These are phyloP conservation scores for Blastobasis adustella DNA, from an alignment of 2,888 invertebrate species.

Conservation along the genomic window DNA sequence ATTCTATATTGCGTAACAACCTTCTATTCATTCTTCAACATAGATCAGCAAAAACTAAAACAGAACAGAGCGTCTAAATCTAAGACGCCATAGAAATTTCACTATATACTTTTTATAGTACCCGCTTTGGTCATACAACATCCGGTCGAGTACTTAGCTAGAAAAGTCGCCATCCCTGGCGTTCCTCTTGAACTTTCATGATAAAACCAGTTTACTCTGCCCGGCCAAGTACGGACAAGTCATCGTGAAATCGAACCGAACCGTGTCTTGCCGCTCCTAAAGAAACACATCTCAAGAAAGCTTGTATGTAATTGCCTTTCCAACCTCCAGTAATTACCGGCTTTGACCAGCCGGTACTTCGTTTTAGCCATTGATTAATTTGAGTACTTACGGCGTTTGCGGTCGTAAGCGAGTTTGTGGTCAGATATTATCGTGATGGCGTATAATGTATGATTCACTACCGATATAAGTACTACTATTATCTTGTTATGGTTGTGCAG, in stretches of 20 bases:
- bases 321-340: slow-evolving; percentile 30
- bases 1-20: too few species aligned
- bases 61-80: too few species aligned
- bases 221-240: slow-evolving; percentile 27
- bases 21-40: too few species aligned
- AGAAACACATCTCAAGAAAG: slow-evolving; percentile 36
- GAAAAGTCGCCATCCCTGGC: slow-evolving; percentile 1
- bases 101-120: too few species aligned
- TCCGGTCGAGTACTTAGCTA: too few species aligned
- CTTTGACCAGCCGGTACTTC: slow-evolving; percentile 8
- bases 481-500: too few species aligned
- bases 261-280: slow-evolving; percentile 33
- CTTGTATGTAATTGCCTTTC: slow-evolving; percentile 36
- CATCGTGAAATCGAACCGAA: slow-evolving; percentile 60
- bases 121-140: too few species aligned
- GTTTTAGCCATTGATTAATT: slow-evolving; percentile 3
- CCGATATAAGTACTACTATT: too few species aligned
- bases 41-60: too few species aligned
- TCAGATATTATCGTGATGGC: too few species aligned
- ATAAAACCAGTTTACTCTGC: slow-evolving; percentile 39
- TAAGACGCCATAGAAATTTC: too few species aligned
- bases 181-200: slow-evolving; percentile 33
- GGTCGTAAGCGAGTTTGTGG: not conserved
- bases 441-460: too few species aligned
- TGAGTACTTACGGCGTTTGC: not conserved